phyloP scores from a whole-genome alignment of 2,113 vertebrate species.

The Gymnobelideus leadbeateri region DNA sequence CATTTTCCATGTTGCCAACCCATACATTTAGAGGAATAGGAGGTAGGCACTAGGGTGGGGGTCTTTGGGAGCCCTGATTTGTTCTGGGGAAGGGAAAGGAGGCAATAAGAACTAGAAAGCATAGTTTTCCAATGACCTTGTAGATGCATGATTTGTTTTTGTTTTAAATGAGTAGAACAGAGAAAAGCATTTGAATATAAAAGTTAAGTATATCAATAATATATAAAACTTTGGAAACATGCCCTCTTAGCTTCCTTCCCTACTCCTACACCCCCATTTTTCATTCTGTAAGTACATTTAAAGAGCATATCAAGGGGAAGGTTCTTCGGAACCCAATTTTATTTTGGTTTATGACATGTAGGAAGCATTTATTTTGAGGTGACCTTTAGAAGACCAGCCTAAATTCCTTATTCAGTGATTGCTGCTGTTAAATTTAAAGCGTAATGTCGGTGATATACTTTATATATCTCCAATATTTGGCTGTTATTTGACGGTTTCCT shows the following conservation, averaged over 20 bases:
- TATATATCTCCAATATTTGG: not conserved
- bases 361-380: not conserved
- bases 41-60: not conserved
- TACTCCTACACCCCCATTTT: not conserved
- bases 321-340: not conserved
- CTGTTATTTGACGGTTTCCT: not conserved
- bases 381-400: not conserved
- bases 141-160: not conserved
- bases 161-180: slow-evolving; percentile 9
- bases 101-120: not conserved
- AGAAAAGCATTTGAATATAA: not conserved
- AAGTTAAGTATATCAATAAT: not conserved
- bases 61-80: not conserved
- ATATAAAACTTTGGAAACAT: not conserved
- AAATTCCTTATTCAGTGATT: not conserved
- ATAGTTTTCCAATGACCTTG: slow-evolving; percentile 32
- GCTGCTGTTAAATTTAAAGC: not conserved
- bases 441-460: not conserved
- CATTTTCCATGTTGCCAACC: not conserved
- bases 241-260: not conserved
- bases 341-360: not conserved
- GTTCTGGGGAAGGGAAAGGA: not conserved
- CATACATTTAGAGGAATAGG: not conserved
- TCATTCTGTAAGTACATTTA: not conserved
- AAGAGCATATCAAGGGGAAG: not conserved